phyloP scores from a whole-genome alignment of 1,140 invertebrate genomes.

The Ostrea edulis region DNA sequence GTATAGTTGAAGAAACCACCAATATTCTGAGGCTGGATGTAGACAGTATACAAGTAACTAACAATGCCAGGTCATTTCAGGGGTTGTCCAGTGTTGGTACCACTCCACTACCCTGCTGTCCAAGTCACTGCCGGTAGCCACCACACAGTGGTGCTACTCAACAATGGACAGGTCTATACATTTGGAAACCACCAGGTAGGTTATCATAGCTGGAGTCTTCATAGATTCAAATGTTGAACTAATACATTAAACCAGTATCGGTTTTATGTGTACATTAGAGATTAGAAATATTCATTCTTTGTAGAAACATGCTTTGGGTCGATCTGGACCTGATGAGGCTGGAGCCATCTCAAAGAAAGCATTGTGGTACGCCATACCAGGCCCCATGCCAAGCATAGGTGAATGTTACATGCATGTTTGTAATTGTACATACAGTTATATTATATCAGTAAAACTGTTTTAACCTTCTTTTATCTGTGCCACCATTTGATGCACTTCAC shows the following conservation, averaged over 20 bases:
- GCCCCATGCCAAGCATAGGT: slow-evolving; percentile 86
- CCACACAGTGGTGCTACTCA: slow-evolving; percentile 94
- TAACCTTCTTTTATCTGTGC: too few relatives aligned
- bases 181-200: slow-evolving; percentile 93
- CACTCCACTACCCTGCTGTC: slow-evolving; percentile 81
- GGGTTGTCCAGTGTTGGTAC: slow-evolving; percentile 88
- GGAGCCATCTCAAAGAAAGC: slow-evolving; percentile 73
- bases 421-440: too few relatives aligned
- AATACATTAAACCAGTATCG: too few relatives aligned
- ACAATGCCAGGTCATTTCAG: slow-evolving; percentile 79
- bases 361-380: slow-evolving; percentile 91
- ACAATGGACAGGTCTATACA: slow-evolving; percentile 94
- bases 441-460: too few relatives aligned
- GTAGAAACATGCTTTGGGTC: slow-evolving; percentile 94
- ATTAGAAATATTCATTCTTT: slow-evolving; percentile 40
- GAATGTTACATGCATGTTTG: slow-evolving; percentile 43
- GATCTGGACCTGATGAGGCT: slow-evolving; percentile 80
- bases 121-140: slow-evolving; percentile 96
- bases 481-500: not conserved
- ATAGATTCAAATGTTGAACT: not conserved
- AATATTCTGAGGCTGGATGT: too few relatives aligned
- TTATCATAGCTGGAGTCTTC: not conserved
- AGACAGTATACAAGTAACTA: too few relatives aligned
- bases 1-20: too few relatives aligned
- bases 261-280: not conserved